These are phyloP conservation scores for Microcebus lehilahytsara DNA, from an alignment of 2,113 vertebrate species.

Conservation along the genomic window DNA sequence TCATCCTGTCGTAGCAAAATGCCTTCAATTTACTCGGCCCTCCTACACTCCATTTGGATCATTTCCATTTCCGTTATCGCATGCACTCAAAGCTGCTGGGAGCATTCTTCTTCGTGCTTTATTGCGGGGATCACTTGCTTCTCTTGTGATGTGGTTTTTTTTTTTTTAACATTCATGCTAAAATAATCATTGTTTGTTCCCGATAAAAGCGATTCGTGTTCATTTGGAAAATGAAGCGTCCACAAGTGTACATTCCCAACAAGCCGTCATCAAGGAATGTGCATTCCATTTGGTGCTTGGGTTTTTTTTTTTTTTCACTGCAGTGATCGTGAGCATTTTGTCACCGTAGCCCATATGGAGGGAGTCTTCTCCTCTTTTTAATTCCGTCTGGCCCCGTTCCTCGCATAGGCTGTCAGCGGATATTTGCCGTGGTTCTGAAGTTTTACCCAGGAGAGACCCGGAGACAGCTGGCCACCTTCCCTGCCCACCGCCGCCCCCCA, in stretches of 20 bases:
- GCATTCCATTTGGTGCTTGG: not conserved
- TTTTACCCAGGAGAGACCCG: not conserved
- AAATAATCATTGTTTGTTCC: constrained; percentile 17
- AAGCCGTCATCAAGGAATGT: not conserved
- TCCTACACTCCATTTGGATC: not conserved
- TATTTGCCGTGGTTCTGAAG: not conserved
- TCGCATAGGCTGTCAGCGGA: not conserved
- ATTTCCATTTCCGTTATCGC: not conserved
- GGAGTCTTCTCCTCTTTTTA: not conserved
- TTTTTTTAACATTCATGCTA: not conserved
- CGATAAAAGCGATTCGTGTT: not conserved
- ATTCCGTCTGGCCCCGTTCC: not conserved
- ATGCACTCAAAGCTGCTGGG: not conserved
- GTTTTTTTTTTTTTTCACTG: constrained; percentile 37
- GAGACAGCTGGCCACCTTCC: not conserved
- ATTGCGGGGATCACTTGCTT: not conserved
- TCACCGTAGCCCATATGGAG: not conserved
- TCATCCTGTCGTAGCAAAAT: not conserved
- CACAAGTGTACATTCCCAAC: not conserved
- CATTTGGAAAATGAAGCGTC: not conserved
- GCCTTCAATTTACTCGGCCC: not conserved
- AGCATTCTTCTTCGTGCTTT: not conserved
- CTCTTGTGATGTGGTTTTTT: not conserved
- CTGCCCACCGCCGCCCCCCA: not conserved
- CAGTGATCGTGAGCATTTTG: not conserved